Evolutionary conservation across 2,113 vertebrate genomes (phyloP), one percentile per base, ranked within the genome.

Genomic region (Porphyrio hochstetteri): DNA sequence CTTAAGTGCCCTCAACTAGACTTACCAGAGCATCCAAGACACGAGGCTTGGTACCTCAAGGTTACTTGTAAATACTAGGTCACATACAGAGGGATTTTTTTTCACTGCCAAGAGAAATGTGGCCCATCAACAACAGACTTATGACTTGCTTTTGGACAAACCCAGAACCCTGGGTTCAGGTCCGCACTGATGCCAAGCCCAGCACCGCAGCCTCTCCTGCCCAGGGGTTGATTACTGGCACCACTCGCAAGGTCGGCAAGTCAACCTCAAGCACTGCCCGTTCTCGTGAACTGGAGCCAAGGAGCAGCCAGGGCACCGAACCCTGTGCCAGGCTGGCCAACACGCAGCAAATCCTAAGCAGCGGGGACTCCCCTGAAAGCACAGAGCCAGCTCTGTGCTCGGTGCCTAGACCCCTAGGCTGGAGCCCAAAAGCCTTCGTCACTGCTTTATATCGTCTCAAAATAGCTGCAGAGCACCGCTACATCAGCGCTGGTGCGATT

Each of bases 381-480:
- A 96, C 80, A 88, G 68, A 81, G 88, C 76, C 88, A 90, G 82
- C 76, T 88, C 88, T 68, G 65, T 82, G 76, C 61, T 86, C 15
- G 0, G 16, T 52, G 65, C 68, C 56, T 70, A 56, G 42, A 77
- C 16, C 80, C 52, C 80, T 33, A 46, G 60, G 74, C 86, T 76
- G 31, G 12, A 72, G 83, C 88, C 86, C 77, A 86, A 72, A 65
- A 74, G 11, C 33, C 69, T 89, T 69, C 31, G 3, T 25, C 82
- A 38, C 13, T 18, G 16, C 77, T 67, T 86, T 5, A 16, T 33
- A 65, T 83, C 72, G 59, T 72, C 89, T 68, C 70, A 76, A 74
- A 95, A 96, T 65, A 88, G 84, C 55, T 69, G 35, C 69, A 87
- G 82, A 75, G 31, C 59, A 46, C 44, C 61, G 44, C 35, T 69